These are phyloP conservation scores for Troides helena DNA, from an alignment of 2,888 invertebrate genomes.

Conservation along the genomic window DNA sequence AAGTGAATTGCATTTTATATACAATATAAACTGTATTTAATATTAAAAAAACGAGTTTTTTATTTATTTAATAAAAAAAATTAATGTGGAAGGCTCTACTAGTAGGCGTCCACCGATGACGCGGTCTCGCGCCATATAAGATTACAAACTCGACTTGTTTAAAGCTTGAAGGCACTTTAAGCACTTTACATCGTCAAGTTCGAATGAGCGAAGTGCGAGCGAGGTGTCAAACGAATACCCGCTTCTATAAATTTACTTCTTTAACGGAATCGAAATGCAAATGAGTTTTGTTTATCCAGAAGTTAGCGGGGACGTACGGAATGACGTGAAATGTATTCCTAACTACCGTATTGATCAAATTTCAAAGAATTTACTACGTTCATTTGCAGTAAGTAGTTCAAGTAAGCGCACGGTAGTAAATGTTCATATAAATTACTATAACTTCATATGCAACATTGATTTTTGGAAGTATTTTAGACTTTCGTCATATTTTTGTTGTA, in stretches of 20 bases:
- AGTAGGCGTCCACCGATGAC: slow-evolving; percentile 65
- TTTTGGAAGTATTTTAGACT: too few species aligned
- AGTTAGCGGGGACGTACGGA: slow-evolving; percentile 43
- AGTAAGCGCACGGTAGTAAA: neutral
- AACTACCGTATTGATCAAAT: slow-evolving; percentile 54
- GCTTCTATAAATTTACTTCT: slow-evolving; percentile 50
- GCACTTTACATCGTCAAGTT: slow-evolving; percentile 49
- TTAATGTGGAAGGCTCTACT: slow-evolving; percentile 48
- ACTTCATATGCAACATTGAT: too few species aligned
- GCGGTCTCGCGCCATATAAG: slow-evolving; percentile 64
- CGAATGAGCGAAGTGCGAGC: slow-evolving; percentile 46
- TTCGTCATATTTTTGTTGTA: too few species aligned
- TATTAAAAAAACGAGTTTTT: slow-evolving; percentile 31
- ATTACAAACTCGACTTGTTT: slow-evolving; percentile 54
- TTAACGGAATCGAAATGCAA: slow-evolving; percentile 54
- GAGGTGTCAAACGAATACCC: slow-evolving; percentile 44
- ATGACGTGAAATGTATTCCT: slow-evolving; percentile 38
- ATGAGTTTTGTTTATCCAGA: slow-evolving; percentile 62
- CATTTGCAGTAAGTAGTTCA: slow-evolving; percentile 8
- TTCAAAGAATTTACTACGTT: slow-evolving; percentile 34
- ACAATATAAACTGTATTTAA: slow-evolving; percentile 13
- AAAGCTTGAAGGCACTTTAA: slow-evolving; percentile 48
- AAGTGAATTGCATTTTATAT: slow-evolving; percentile 17
- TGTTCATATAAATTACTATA: neutral
- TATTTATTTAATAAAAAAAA: slow-evolving; percentile 38